Base-by-base conservation (phyloP, 2,888 invertebrate species). In the Kryphioiulus occultus region DNA sequence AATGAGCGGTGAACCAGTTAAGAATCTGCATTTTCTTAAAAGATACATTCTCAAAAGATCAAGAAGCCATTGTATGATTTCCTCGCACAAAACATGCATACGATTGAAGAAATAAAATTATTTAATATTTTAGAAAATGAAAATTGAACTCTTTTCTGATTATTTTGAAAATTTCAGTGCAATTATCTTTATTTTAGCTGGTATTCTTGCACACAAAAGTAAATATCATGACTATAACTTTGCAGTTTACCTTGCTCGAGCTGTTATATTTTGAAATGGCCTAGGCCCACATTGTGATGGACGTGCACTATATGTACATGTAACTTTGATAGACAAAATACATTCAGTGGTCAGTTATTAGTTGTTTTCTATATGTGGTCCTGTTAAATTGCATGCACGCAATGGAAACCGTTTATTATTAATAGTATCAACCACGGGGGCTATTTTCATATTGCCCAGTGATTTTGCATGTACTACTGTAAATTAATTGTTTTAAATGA, bases 271-370 rank as follows among this genome's bases (percentile, higher is more conserved):
- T 26, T 68, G 68, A 26, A 68, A 68, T 26, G 68, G 12, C 68
- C 68, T 68, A 68, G 68, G 68, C 68, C 68, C 68, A 68, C 68
- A 68, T 68, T 68, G 68, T n/a, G 68, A 68, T 68, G 68, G 68
- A 68, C 68, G 68, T 68, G 68, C 26, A 68, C 68, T 26, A 22
- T 26, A 68, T 68, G 68, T 68, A 68, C 59, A 42, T 42, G 4
- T 39, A 39, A 39, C 3, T 39, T 68, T 68, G 68, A 68, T 68
- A 26, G 68, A 68, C 68, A 68, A 68, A 53, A 53, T 68, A 68
- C 26, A 68, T 22, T 68, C 68, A 68, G 68, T 26, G 68, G 68
- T 68, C 68, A 68, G 68, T 68, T 68, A 26, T 26, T 68, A 68
- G 68, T 26, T 68, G 68, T 26, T 68, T 68, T 68, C 68, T 9